A percentile compares a stretch with the other conserved stretches of the same genome.
These are phyloP conservation scores for Andinoacara biseriatus DNA, from an alignment of 2,113 vertebrate species.

Conservation along the genomic window DNA sequence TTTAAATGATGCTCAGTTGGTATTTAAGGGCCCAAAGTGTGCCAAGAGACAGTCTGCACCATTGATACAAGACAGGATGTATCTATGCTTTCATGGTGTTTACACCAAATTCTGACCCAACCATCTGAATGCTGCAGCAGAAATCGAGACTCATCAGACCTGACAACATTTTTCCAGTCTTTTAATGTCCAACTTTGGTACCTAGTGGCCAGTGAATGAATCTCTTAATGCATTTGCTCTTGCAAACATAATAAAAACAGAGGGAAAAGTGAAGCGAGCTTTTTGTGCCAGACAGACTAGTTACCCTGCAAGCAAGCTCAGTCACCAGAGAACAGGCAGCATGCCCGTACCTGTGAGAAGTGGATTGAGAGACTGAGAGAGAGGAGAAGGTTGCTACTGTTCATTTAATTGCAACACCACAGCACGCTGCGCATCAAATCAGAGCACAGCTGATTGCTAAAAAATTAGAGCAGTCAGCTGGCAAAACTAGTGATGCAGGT, in stretches of 20 bases:
- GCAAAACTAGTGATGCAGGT: background rate
- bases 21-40: background rate
- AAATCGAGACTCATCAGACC: too few species aligned
- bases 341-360: background rate
- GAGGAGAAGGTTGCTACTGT: background rate
- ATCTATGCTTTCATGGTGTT: background rate
- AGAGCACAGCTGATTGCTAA: background rate
- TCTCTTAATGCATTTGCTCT: too few species aligned
- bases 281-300: background rate
- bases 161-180: too few species aligned
- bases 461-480: conserved; percentile 1
- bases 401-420: background rate
- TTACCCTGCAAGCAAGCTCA: background rate
- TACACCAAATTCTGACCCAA: background rate
- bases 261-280: background rate
- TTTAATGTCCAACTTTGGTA: too few species aligned
- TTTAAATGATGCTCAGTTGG: background rate
- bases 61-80: background rate
- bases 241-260: too few species aligned
- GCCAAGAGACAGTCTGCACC: background rate
- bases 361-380: background rate
- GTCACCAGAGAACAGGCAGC: background rate
- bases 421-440: background rate
- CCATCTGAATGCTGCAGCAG: too few species aligned
- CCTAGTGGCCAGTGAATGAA: too few species aligned